These are phyloP conservation scores for Dryocosmus kuriphilus DNA, from an alignment of 2,888 invertebrate species.

Conservation along the genomic window DNA sequence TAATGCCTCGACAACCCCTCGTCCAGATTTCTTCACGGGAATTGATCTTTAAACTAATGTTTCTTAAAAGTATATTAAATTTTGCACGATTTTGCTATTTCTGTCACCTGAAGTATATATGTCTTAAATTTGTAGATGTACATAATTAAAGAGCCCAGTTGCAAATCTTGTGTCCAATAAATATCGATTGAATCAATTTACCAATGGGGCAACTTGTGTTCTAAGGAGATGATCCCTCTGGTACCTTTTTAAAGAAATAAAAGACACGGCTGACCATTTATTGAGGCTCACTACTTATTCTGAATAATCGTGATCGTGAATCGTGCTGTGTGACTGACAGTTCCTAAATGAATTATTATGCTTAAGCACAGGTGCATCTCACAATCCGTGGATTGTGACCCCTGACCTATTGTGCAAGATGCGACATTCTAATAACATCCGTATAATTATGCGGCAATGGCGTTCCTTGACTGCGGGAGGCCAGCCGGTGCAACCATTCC, in stretches of 20 bases:
- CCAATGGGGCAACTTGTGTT: background rate
- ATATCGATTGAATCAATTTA: no score
- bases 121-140: no score
- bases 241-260: background rate
- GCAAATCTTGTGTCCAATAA: no score
- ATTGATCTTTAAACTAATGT: no score
- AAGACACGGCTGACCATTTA: background rate
- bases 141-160: no score
- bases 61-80: no score
- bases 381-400: slow-evolving; percentile 52
- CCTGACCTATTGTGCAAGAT: slow-evolving; percentile 63
- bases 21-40: no score
- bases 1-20: no score
- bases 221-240: background rate
- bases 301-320: background rate
- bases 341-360: slow-evolving; percentile 48
- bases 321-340: slow-evolving; percentile 4
- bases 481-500: slow-evolving; percentile 30
- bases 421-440: slow-evolving; percentile 67
- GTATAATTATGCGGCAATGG: slow-evolving; percentile 70
- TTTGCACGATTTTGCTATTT: no score
- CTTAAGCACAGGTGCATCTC: slow-evolving; percentile 50
- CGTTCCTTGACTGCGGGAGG: slow-evolving; percentile 40
- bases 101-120: no score
- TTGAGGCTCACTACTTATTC: background rate